These are phyloP conservation scores for Aspidiotus destructor DNA, from an alignment of 2,888 invertebrate genomes.

Conservation along the genomic window DNA sequence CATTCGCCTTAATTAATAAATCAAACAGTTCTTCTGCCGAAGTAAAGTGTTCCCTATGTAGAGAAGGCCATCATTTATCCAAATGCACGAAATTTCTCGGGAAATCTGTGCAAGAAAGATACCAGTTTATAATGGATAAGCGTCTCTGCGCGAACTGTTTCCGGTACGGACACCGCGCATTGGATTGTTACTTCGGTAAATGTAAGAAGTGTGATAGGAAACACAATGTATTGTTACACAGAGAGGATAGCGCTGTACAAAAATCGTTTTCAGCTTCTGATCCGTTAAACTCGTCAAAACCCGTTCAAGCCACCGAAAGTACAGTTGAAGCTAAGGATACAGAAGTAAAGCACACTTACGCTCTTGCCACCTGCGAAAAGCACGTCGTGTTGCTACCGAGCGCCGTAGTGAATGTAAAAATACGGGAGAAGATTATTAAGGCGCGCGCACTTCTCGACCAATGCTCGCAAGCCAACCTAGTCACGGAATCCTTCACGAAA, in stretches of 20 bases:
- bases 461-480: conserved; percentile 5
- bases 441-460: neutral
- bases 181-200: neutral
- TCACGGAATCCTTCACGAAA: neutral
- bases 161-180: neutral
- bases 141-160: neutral
- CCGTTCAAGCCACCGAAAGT: too few relatives aligned
- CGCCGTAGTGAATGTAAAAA: neutral
- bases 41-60: too few relatives aligned
- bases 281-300: too few relatives aligned
- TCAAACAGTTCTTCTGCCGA: too few relatives aligned
- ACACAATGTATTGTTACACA: neutral
- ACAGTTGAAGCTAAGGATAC: too few relatives aligned
- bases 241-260: too few relatives aligned
- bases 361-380: too few relatives aligned
- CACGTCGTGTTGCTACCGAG: neutral
- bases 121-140: neutral
- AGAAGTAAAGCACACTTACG: too few relatives aligned
- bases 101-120: neutral
- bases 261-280: too few relatives aligned
- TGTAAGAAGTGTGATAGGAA: neutral
- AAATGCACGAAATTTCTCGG: neutral
- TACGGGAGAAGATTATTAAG: too few relatives aligned
- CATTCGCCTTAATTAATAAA: too few relatives aligned
- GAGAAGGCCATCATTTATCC: neutral